Conservation (phyloP, 2,113 vertebrate genomes). For the Myiagra hebetior region DNA sequence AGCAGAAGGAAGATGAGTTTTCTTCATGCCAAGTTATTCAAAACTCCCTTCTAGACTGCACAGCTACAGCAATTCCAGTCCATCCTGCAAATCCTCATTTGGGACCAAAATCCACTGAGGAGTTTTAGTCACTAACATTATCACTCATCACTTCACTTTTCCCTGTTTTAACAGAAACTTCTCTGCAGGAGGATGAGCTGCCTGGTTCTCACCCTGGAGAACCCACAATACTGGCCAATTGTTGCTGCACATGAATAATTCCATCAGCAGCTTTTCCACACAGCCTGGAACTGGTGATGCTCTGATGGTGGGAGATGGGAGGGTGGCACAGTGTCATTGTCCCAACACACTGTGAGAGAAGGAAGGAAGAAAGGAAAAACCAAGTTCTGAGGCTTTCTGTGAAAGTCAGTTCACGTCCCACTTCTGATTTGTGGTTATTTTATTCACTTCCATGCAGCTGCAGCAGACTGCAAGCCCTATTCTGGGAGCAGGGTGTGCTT, state of each 20-base stretch:
- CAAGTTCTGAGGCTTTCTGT: neutral
- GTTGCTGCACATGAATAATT: neutral
- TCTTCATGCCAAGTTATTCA: neutral
- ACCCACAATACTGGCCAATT: neutral
- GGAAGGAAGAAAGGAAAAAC: neutral
- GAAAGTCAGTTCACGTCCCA: neutral
- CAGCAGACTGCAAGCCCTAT: neutral
- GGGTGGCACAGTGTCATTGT: neutral
- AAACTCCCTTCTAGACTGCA: neutral
- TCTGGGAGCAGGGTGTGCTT: neutral
- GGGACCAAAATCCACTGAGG: neutral
- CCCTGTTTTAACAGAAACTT: neutral
- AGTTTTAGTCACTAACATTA: neutral
- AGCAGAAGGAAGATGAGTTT: neutral
- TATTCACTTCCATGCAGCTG: neutral
- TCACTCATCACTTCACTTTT: neutral
- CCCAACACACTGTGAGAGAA: neutral
- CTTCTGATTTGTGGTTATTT: neutral
- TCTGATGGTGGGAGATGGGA: fast-evolving
- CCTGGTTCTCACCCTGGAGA: neutral
- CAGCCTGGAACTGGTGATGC: neutral
- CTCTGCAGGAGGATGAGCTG: neutral
- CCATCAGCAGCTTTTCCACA: neutral
- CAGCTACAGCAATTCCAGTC: neutral
- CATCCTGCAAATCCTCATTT: neutral